Conservation (phyloP, 2,113 vertebrate genomes). For the Gila orcuttii region DNA sequence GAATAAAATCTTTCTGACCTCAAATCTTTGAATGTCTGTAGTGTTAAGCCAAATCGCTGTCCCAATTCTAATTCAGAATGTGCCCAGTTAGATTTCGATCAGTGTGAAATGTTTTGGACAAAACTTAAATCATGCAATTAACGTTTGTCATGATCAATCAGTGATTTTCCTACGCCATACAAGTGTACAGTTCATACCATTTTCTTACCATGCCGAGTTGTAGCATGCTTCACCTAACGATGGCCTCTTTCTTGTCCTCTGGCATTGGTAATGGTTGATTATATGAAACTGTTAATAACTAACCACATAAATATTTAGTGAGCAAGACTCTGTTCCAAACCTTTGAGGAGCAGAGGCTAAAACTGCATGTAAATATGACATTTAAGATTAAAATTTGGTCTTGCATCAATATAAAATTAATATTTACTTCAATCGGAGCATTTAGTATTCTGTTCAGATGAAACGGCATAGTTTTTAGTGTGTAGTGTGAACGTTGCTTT, state of each 20-base stretch:
- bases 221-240: not conserved
- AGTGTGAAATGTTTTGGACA: too few relatives aligned
- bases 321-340: not conserved
- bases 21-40: too few relatives aligned
- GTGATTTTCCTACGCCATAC: not conserved
- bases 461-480: slow-evolving; percentile 7
- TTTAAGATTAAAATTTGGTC: not conserved
- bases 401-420: not conserved
- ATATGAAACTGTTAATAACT: slow-evolving; percentile 45
- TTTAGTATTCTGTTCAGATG: not conserved
- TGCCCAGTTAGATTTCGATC: too few relatives aligned
- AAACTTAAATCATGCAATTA: too few relatives aligned
- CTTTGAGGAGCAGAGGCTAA: not conserved
- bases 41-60: too few relatives aligned
- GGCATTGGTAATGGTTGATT: slow-evolving; percentile 32
- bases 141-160: not conserved
- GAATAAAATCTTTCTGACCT: not conserved
- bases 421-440: not conserved
- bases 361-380: not conserved
- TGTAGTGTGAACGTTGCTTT: not conserved
- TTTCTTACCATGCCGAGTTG: not conserved
- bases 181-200: not conserved
- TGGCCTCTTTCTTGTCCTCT: slow-evolving; percentile 28
- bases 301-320: slow-evolving; percentile 38
- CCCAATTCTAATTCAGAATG: too few relatives aligned